Evolutionary conservation across 2,888 invertebrate genomes (phyloP), one percentile per base, ranked within the genome.

Genomic region (Dynastes maya): DNA sequence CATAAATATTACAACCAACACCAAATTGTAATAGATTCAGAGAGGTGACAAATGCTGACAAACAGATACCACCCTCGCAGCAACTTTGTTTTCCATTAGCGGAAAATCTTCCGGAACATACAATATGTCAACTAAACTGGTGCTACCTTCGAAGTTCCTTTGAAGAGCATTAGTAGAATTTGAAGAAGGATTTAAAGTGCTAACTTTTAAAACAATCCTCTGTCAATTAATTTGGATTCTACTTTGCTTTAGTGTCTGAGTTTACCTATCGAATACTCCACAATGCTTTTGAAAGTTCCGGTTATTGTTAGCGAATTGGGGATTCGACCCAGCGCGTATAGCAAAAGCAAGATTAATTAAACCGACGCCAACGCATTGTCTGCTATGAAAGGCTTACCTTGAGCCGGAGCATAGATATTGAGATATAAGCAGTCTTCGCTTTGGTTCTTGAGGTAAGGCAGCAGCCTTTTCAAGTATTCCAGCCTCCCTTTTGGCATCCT

Each of bases 361-460:
- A 37, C 55, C 55, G n/a, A 3, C 13, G 32, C 55, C 29, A 9
- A 49, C 64, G 22, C 22, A 61, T 61, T 61, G 32, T 32, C 32
- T 16, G 40, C 8, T 29, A n/a, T 16, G 6, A 70, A 65, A 72
- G 82, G 90, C 93, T 92, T 91, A 98, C 98, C 97, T 95, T 96
- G 95, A 84, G 95, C 95, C 76, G 98, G 98, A 37, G 97, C 96
- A 91, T 98, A 99, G 86, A 99, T 95, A 90, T 99, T 99, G 87
- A 99, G 92, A 89, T 97, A 98, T 81, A 99, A 93, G 87, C 99
- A 99, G 90, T 99, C 98, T 91, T 99, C 99, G 83, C 95, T 96
- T 90, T 98, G 98, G 88, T 97, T 95, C 83, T 93, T 93, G 83
- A 98, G 91, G 88, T 95, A 94, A 61, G 97, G 97, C 84, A 96